These are phyloP conservation scores for Philotrypesis tridentata DNA, from an alignment of 1,140 invertebrate species.

Conservation along the genomic window DNA sequence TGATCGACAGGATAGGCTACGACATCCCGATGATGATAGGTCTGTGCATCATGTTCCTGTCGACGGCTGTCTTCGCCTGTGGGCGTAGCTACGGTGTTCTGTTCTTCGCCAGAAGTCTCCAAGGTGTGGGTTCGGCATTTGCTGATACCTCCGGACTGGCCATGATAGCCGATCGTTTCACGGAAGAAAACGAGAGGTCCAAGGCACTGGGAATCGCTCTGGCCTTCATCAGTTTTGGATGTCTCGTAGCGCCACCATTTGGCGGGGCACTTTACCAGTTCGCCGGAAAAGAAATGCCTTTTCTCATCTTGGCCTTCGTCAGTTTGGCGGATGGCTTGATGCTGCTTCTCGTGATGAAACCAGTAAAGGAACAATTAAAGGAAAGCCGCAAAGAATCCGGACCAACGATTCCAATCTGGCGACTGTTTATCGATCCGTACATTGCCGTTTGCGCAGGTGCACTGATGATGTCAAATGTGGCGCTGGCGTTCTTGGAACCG, in stretches of 20 bases:
- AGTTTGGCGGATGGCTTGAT: conserved; percentile 96
- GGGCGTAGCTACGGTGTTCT: conserved; percentile 95
- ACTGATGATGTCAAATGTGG: conserved; percentile 99
- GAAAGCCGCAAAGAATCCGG: conserved; percentile 77
- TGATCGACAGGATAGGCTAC: conserved; percentile 99
- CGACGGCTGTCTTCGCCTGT: conserved; percentile 98
- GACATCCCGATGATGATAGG: conserved; percentile 99
- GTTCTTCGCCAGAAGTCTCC: conserved; percentile 97
- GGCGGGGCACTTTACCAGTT: conserved; percentile 98
- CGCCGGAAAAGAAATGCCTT: conserved; percentile 98
- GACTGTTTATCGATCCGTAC: conserved; percentile 97
- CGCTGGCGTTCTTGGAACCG: conserved; percentile 97
- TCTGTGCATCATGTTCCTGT: conserved; percentile 97
- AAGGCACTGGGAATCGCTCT: conserved; percentile 97
- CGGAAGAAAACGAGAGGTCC: conserved; percentile 95
- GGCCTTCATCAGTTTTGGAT: conserved; percentile 99
- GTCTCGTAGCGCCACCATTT: conserved; percentile 99
- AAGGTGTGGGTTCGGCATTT: conserved; percentile 99
- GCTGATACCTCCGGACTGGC: conserved; percentile 98
- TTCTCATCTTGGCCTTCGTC: conserved; percentile 95
- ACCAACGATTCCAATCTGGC: conserved; percentile 90
- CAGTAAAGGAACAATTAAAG: conserved; percentile 86
- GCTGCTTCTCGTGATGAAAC: conserved; percentile 97
- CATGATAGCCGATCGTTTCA: conserved; percentile 99
- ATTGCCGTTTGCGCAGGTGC: conserved; percentile 98